phyloP scores from a whole-genome alignment of 2,888 invertebrate species.

The Tridacna gigas region DNA sequence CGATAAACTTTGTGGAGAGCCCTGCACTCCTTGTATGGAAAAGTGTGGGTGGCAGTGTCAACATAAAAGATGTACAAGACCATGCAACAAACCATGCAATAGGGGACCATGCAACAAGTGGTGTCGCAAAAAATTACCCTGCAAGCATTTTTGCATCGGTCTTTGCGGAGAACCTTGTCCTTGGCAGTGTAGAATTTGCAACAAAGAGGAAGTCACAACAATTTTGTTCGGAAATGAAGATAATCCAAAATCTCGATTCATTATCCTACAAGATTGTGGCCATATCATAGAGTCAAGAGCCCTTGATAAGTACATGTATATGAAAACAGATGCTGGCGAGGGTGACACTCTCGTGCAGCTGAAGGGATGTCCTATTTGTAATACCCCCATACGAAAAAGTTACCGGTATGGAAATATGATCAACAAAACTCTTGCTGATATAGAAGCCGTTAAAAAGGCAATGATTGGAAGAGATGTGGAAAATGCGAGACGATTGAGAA shows the following conservation, averaged over 20 bases:
- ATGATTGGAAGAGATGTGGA: constrained; percentile 79
- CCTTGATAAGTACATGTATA: constrained; percentile 85
- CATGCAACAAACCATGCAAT: constrained; percentile 84
- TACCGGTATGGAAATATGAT: constrained; percentile 88
- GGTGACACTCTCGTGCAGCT: constrained; percentile 43
- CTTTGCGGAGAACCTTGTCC: constrained; percentile 91
- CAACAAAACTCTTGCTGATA: constrained; percentile 83
- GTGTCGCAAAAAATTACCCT: constrained; percentile 83
- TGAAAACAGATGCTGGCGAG: constrained; percentile 6
- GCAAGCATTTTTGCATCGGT: constrained; percentile 87
- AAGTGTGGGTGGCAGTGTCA: constrained; percentile 80
- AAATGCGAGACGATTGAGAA: constrained; percentile 87
- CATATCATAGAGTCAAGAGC: constrained; percentile 83
- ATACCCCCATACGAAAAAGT: constrained; percentile 87
- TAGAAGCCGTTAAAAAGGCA: constrained; percentile 79
- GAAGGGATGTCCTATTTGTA: constrained; percentile 87
- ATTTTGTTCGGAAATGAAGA: constrained; percentile 37
- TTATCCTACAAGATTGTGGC: constrained; percentile 78
- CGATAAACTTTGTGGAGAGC: constrained; percentile 74
- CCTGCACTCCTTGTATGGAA: constrained; percentile 81
- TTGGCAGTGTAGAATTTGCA: constrained; percentile 87
- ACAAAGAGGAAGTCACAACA: constrained; percentile 72
- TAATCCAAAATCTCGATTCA: constrained; percentile 84
- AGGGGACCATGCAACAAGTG: constrained; percentile 81
- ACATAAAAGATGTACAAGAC: constrained; percentile 76